These are phyloP conservation scores for Lapara coniferarum DNA, from an alignment of 2,888 invertebrate species.

Conservation along the genomic window DNA sequence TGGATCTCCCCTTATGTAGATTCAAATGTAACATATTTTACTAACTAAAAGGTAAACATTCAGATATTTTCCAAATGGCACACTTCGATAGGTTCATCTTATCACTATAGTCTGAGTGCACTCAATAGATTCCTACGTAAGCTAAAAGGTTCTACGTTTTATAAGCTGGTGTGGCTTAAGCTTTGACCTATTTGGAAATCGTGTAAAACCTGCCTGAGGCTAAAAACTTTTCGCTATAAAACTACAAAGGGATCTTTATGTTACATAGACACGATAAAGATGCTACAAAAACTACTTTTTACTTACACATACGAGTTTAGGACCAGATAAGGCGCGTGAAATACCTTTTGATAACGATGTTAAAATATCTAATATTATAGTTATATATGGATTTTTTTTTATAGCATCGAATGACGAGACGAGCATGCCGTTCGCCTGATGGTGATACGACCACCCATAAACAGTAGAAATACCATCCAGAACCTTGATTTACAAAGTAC, in stretches of 20 bases:
- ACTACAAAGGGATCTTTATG: neutral
- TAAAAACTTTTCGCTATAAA: slow-evolving; percentile 8
- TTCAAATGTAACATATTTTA: no score
- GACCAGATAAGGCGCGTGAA: neutral
- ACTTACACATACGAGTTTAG: neutral
- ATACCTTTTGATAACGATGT: no score
- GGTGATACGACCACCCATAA: no score
- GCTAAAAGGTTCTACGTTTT: slow-evolving; percentile 13
- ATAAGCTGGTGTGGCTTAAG: neutral
- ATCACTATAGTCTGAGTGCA: neutral
- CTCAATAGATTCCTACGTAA: neutral
- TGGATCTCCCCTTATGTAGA: no score
- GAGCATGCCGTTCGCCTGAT: no score
- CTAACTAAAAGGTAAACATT: no score
- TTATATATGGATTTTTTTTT: no score
- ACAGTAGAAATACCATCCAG: no score
- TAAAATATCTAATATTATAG: no score
- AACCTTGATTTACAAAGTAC: no score
- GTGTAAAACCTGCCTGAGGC: slow-evolving; percentile 1
- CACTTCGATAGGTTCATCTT: neutral
- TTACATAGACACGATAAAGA: neutral
- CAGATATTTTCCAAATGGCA: no score
- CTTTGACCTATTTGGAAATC: neutral
- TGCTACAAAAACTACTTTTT: neutral
- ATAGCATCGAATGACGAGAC: no score